Percentiles rank a stretch among this genome's conserved stretches.
Conservation (phyloP, 2,113 vertebrate genomes). For the Sylvia atricapilla region DNA sequence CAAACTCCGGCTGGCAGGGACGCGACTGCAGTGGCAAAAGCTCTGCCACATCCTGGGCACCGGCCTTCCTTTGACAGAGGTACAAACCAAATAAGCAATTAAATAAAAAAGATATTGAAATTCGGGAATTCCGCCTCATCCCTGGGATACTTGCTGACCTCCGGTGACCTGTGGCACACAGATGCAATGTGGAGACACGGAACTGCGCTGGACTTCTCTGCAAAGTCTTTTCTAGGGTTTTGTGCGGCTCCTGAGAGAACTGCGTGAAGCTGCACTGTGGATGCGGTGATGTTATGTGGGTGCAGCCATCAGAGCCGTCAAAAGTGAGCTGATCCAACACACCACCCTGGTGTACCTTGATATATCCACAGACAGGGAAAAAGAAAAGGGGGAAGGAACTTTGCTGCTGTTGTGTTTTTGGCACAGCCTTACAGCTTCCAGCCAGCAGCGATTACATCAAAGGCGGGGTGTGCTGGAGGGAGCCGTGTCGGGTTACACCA, state of each 20-base stretch:
- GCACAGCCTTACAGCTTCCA: neutral
- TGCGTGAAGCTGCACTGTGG: neutral
- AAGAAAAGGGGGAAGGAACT: neutral
- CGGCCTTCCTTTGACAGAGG: neutral
- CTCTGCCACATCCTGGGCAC: neutral
- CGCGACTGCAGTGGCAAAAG: neutral
- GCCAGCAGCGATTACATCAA: neutral
- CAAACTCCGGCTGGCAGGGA: neutral
- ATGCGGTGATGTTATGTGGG: accelerated
- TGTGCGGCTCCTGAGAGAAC: neutral
- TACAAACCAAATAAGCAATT: neutral
- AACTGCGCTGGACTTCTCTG: neutral
- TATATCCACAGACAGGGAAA: neutral
- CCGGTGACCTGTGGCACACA: neutral
- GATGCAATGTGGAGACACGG: neutral
- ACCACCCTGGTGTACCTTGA: neutral
- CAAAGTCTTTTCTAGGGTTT: neutral
- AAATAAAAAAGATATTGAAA: neutral
- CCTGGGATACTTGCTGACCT: neutral
- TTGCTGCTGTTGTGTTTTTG: neutral
- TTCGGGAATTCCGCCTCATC: neutral
- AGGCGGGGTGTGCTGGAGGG: neutral
- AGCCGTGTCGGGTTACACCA: neutral
- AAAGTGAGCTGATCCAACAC: neutral
- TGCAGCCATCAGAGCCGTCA: neutral